A percentile compares a stretch with the other conserved stretches of the same genome.
Conservation (phyloP, 2,888 invertebrate species). For the Drepana falcataria region DNA sequence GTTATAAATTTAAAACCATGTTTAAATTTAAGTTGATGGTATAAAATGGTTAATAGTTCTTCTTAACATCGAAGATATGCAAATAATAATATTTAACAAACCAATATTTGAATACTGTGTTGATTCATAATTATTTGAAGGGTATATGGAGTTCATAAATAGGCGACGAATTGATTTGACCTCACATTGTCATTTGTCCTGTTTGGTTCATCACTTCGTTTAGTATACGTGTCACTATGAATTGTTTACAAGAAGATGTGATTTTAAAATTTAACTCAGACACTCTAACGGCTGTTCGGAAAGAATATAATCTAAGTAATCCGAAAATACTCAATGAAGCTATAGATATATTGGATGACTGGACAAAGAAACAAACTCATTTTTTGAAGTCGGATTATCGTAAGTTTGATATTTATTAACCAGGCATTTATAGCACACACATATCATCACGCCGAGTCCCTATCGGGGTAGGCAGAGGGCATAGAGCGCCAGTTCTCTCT, state of each 20-base stretch:
- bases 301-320: constrained; percentile 24
- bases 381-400: constrained; percentile 34
- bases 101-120: neutral
- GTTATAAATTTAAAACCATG: too few species aligned
- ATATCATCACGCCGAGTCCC: too few species aligned
- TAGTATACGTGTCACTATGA: constrained; percentile 15
- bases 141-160: neutral
- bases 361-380: constrained; percentile 37
- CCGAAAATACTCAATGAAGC: constrained; percentile 32
- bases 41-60: too few species aligned
- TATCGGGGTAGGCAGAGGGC: too few species aligned
- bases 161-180: neutral
- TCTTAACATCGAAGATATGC: neutral
- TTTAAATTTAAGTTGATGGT: too few species aligned
- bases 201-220: neutral
- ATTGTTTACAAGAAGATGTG: constrained; percentile 12
- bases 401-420: constrained; percentile 18
- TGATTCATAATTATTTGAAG: neutral
- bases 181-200: neutral
- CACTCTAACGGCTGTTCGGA: constrained; percentile 27
- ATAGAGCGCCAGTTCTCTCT: too few species aligned
- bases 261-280: constrained; percentile 24
- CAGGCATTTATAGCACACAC: too few species aligned
- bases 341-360: constrained; percentile 32
- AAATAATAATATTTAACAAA: neutral